Base-by-base conservation (phyloP, 1,140 invertebrate genomes). In the Campoletis sonorensis region DNA sequence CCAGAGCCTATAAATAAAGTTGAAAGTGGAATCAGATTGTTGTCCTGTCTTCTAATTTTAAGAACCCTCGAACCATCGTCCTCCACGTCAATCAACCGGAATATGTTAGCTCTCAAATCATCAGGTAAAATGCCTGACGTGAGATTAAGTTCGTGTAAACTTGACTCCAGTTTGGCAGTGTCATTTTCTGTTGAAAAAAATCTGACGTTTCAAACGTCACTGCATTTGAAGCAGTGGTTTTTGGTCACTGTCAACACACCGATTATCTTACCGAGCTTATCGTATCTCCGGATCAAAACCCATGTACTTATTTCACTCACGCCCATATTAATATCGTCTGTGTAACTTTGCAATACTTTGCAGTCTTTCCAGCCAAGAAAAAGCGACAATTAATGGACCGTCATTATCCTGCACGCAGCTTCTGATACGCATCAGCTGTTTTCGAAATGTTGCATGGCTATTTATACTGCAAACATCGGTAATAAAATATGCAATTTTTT, bases 21-120 rank as follows among this genome's bases (percentile, higher is more conserved):
- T 54, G 88, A 90, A 26, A 89, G 18, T 80, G 90, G 90, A 73
- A 91, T 86, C 26, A 91, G 86, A 85, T 83, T 88, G 85, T 88
- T 88, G 86, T 91, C 86, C 75, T 85, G 80, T 83, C 84, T 85
- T 84, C 90, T 83, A 81, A 91, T 85, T 86, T 91, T 91, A 26
- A 91, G 51, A 82, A 91, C 84, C 82, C 84, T 86, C 70, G 79
- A 86, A 45, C 81, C 83, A 84, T 87, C 85, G n/a, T 89, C 88
- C 13, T 89, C 85, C 64, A 86, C 70, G 33, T 83, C 82, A 11
- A 86, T 86, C 83, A 86, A 88, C 58, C 82, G 83, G 82, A 87
- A 89, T 64, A 90, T 81, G 40, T 83, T 76, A 8, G 79, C 78
- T 84, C 86, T 89, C 37, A 91, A 85, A 82, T 89, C 88, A 40